Conservation (phyloP, 2,113 vertebrate genomes). For the Macroglossus sobrinus region DNA sequence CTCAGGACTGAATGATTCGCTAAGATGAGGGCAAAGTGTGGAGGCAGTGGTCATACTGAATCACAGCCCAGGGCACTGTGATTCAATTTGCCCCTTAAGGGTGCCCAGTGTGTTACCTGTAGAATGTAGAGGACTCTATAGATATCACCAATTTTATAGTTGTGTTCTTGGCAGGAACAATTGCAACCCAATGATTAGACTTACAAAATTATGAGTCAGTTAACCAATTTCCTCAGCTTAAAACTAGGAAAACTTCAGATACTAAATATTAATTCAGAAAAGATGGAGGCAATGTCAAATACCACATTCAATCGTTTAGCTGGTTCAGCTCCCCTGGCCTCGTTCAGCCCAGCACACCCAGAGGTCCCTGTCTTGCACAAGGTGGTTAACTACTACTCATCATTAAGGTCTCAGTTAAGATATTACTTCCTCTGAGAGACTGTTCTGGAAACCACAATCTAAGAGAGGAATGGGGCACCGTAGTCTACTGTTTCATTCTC, state of each 20-base stretch:
- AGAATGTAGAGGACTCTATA: background rate
- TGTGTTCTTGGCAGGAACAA: background rate
- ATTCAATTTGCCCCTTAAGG: background rate
- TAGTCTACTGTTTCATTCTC: background rate
- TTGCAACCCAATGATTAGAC: background rate
- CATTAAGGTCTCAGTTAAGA: background rate
- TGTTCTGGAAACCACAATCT: background rate
- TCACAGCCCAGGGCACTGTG: background rate
- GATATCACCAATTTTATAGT: background rate
- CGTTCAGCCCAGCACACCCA: background rate
- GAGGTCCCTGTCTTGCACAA: background rate
- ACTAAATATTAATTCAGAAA: background rate
- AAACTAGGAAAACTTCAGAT: background rate
- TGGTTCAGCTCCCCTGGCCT: background rate
- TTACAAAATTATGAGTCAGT: background rate
- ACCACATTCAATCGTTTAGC: background rate
- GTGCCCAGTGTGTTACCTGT: background rate
- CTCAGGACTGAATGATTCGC: background rate
- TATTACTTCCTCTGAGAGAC: background rate
- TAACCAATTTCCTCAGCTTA: slow-evolving; percentile 3
- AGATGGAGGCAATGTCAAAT: background rate
- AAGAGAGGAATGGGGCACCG: background rate
- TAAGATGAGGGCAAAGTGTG: background rate
- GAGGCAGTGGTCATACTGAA: background rate
- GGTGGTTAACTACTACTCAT: background rate